phyloP scores from a whole-genome alignment of 2,797 vertebrate species.

The Chaenodraco wilsoni region DNA sequence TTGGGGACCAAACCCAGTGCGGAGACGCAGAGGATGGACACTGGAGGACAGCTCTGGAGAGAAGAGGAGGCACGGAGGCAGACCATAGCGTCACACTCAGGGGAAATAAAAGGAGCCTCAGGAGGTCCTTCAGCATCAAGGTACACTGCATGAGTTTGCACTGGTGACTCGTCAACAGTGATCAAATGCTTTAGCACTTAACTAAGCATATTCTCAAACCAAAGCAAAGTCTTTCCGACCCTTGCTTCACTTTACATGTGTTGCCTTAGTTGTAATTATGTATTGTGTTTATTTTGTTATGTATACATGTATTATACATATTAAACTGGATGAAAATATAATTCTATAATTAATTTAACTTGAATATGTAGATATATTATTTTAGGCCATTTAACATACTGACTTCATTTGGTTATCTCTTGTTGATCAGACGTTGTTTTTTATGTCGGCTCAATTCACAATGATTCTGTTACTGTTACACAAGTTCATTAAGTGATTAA shows the following conservation, averaged over 20 bases:
- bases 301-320: too few species aligned
- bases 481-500: too few species aligned
- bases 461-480: too few species aligned
- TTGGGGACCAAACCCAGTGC: constrained; percentile 2
- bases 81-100: constrained; percentile 21
- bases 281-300: not conserved
- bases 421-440: not conserved
- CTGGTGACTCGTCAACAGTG: too few species aligned
- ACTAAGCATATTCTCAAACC: not conserved
- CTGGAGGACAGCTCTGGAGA: constrained; percentile 62
- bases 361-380: not conserved
- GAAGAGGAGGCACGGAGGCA: constrained; percentile 29
- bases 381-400: not conserved
- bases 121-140: constrained; percentile 88
- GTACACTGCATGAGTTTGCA: constrained; percentile 70
- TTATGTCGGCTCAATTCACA: too few species aligned
- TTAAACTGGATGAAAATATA: too few species aligned
- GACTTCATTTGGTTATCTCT: not conserved
- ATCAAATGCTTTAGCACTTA: not conserved
- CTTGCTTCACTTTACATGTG: not conserved
- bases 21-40: constrained; percentile 42
- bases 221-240: not conserved
- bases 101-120: constrained; percentile 78
- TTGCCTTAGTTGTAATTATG: not conserved
- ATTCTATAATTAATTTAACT: too few species aligned